A percentile compares a stretch with the other conserved stretches of the same genome.
Conservation (phyloP, 2,888 invertebrate species). For the Timema podura region DNA sequence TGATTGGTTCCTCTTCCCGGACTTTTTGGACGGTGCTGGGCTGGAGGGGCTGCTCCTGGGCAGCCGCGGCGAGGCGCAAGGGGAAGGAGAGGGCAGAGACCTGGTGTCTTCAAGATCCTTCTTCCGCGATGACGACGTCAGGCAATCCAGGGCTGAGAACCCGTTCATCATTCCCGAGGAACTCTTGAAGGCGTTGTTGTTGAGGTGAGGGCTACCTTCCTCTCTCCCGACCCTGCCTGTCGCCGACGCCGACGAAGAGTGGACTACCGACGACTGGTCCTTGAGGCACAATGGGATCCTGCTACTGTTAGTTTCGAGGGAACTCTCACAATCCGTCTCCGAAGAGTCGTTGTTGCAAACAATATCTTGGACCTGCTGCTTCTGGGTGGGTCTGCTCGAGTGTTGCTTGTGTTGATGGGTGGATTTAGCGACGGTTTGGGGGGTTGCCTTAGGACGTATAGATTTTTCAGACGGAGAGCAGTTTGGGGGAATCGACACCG, state of each 20-base stretch:
- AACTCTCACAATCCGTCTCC: not conserved
- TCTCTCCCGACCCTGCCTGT: too few relatives aligned
- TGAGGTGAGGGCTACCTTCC: too few relatives aligned
- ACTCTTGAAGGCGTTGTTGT: too few relatives aligned
- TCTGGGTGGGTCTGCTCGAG: not conserved
- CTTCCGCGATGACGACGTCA: not conserved
- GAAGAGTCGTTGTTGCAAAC: constrained; percentile 6
- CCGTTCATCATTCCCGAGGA: constrained; percentile 9
- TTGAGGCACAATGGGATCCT: not conserved
- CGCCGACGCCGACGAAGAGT: too few relatives aligned
- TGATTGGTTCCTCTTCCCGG: constrained; percentile 69
- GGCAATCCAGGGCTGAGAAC: not conserved
- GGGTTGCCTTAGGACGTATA: not conserved
- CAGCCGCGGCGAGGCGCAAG: constrained; percentile 48
- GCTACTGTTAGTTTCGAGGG: too few relatives aligned
- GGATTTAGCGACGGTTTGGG: not conserved
- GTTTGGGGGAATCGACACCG: not conserved
- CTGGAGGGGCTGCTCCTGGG: constrained; percentile 74
- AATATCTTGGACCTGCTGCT: not conserved
- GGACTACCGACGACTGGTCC: not conserved
- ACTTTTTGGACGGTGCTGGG: constrained; percentile 67
- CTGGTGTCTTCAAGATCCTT: constrained; percentile 39
- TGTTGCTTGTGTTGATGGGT: not conserved
- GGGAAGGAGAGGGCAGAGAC: constrained; percentile 45
- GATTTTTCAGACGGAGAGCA: not conserved